Conservation (phyloP, 2,797 vertebrate genomes). For the Pseudochaenichthys georgianus region DNA sequence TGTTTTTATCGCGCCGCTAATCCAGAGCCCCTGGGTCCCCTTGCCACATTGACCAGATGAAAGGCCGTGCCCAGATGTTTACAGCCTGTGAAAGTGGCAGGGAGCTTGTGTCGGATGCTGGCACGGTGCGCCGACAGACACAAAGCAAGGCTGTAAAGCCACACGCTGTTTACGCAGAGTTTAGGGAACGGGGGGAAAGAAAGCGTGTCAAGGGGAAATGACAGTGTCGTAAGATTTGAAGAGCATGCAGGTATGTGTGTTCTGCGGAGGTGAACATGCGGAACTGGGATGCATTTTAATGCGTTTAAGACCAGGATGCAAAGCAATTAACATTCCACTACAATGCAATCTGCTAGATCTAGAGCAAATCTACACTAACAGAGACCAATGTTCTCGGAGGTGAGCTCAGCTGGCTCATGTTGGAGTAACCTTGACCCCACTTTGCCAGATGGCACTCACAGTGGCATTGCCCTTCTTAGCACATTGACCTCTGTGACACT, state of each 20-base stretch:
- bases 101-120: conserved; percentile 81
- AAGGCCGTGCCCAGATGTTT: conserved; percentile 86
- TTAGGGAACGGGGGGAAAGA: conserved; percentile 62
- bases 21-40: conserved; percentile 83
- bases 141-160: conserved; percentile 86
- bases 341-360: not conserved
- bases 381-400: not conserved
- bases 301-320: not conserved
- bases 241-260: conserved; percentile 35
- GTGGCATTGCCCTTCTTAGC: conserved; percentile 66
- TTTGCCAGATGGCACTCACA: conserved; percentile 72
- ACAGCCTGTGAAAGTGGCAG: conserved; percentile 87
- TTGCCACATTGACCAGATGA: conserved; percentile 86
- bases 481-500: conserved; percentile 76
- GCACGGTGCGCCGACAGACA: conserved; percentile 81
- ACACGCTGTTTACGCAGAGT: conserved; percentile 78
- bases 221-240: conserved; percentile 60
- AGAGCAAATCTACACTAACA: not conserved
- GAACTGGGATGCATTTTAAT: not conserved
- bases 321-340: not conserved
- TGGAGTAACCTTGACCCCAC: conserved; percentile 65
- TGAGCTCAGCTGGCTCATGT: conserved; percentile 43
- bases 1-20: conserved; percentile 83
- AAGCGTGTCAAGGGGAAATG: conserved; percentile 65
- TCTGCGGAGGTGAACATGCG: not conserved